phyloP scores from a whole-genome alignment of 2,888 invertebrate species.

The Parapristionchus giblindavisi region DNA sequence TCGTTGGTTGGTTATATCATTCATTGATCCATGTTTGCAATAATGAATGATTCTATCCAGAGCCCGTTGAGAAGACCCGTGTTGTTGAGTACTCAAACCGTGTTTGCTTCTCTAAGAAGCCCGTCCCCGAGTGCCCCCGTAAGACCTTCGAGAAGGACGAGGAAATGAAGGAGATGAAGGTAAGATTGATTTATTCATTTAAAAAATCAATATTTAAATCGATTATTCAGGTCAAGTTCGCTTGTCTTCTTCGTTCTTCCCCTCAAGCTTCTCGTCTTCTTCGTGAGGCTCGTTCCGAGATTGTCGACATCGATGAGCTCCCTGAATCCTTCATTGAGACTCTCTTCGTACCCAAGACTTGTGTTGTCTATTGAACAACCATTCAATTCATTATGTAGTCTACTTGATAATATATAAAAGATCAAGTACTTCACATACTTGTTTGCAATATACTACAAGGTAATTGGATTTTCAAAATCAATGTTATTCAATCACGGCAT shows the following conservation, averaged over 20 bases:
- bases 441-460: no score
- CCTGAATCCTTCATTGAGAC: not conserved
- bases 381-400: not conserved
- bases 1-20: not conserved
- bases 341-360: not conserved
- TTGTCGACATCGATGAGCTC: not conserved
- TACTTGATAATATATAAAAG: not conserved
- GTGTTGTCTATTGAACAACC: slow-evolving; percentile 1
- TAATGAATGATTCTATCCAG: slow-evolving; percentile 42
- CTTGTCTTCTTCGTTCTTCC: not conserved
- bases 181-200: not conserved
- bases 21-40: not conserved
- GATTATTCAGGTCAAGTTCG: not conserved
- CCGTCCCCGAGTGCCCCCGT: slow-evolving; percentile 54
- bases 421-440: not conserved
- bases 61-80: slow-evolving; percentile 52
- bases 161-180: slow-evolving; percentile 7
- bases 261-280: not conserved
- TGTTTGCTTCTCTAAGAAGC: slow-evolving; percentile 62
- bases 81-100: slow-evolving; percentile 58
- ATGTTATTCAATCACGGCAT: no score
- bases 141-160: not conserved
- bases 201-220: no score
- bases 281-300: slow-evolving; percentile 10
- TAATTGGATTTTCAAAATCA: no score